These are phyloP conservation scores for Prorops nasuta DNA, from an alignment of 1,140 invertebrate species.

Conservation along the genomic window DNA sequence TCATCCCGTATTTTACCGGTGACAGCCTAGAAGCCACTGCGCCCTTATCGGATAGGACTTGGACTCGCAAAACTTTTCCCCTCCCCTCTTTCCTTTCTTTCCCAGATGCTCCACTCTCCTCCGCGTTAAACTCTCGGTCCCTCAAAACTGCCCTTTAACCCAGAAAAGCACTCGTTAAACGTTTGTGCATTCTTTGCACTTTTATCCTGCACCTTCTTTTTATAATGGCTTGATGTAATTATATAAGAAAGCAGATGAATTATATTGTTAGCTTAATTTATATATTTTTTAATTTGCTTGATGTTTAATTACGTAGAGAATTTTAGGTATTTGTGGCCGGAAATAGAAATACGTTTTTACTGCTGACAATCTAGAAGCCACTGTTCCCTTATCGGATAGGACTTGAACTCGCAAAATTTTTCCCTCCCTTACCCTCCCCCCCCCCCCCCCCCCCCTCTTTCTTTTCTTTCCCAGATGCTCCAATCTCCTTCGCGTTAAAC, in stretches of 20 bases:
- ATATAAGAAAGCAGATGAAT: no score
- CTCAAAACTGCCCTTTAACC: no score
- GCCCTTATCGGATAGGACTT: conserved; percentile 37
- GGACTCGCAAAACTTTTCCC: background rate
- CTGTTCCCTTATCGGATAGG: conserved; percentile 38
- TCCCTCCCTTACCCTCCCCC: no score
- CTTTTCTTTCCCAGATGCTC: background rate
- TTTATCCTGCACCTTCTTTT: no score
- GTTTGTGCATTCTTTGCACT: no score
- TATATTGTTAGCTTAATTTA: no score
- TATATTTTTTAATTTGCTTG: no score
- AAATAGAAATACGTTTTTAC: conserved; percentile 28
- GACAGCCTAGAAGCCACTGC: conserved; percentile 36
- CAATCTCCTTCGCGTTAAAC: no score
- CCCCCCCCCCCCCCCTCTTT: conserved; percentile 3
- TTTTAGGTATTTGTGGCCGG: conserved; percentile 10
- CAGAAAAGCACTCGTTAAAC: no score
- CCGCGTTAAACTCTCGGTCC: no score
- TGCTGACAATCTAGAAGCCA: conserved; percentile 34
- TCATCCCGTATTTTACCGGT: conserved; percentile 37
- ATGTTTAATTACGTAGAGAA: no score
- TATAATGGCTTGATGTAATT: no score
- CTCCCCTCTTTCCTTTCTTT: background rate
- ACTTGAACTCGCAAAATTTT: conserved; percentile 11
- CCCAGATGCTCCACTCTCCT: background rate